Percentiles rank a stretch among this genome's conserved stretches.
Conservation (phyloP, 1,140 invertebrate species). For the Dryas iulia region DNA sequence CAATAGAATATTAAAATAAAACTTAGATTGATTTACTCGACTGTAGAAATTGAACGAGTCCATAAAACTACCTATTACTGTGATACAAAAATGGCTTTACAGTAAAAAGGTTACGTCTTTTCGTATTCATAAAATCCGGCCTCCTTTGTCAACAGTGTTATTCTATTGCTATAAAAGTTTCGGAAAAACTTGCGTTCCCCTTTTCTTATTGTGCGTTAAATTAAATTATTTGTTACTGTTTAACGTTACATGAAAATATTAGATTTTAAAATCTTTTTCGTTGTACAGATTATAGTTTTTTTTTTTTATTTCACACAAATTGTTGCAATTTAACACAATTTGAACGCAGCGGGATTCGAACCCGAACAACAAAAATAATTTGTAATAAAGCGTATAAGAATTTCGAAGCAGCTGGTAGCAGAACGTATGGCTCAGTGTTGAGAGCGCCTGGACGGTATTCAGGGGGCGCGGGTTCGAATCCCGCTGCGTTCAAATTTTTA, state of each 20-base stretch:
- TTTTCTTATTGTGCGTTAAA: neutral
- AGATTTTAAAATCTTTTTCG: no score
- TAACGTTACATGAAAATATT: neutral
- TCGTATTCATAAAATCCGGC: constrained; percentile 21
- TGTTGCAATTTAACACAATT: no score
- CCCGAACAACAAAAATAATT: no score
- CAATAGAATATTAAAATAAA: neutral
- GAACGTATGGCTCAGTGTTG: no score
- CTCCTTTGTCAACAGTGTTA: constrained; percentile 4
- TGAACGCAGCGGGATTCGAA: no score
- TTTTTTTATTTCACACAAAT: no score
- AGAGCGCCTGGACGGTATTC: no score
- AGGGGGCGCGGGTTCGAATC: no score
- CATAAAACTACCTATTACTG: constrained; percentile 17
- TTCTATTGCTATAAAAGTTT: constrained; percentile 1
- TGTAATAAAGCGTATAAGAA: no score
- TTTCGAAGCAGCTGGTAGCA: no score
- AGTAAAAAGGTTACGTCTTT: constrained; percentile 16
- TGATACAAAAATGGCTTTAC: constrained; percentile 18
- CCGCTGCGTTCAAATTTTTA: no score
- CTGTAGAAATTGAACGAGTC: constrained; percentile 6
- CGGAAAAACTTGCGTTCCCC: neutral
- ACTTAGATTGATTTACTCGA: constrained; percentile 7
- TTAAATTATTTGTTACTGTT: neutral
- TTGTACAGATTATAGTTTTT: no score